Conservation (phyloP, 2,113 vertebrate species). For the Mohoua ochrocephala region DNA sequence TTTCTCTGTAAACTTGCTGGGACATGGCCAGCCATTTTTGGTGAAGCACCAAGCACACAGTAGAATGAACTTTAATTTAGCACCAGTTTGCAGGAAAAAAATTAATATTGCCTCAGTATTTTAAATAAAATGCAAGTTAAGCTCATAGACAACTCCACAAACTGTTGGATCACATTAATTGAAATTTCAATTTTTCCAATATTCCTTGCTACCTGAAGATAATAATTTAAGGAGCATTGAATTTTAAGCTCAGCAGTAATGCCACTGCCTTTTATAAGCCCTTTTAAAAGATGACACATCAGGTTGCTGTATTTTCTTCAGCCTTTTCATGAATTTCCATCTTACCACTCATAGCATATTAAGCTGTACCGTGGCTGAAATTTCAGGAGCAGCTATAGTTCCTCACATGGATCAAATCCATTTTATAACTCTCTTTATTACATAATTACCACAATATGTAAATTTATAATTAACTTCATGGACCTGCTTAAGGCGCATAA, state of each 20-base stretch:
- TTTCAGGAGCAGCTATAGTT: background rate
- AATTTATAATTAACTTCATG: background rate
- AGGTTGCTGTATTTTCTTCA: background rate
- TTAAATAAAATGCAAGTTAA: background rate
- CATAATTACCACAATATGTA: background rate
- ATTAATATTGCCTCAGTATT: background rate
- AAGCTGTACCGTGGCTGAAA: background rate
- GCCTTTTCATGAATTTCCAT: background rate
- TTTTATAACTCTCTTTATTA: background rate
- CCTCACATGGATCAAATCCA: background rate
- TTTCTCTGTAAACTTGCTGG: background rate
- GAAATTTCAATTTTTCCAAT: background rate
- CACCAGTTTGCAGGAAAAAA: background rate
- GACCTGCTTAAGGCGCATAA: background rate
- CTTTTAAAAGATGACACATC: background rate
- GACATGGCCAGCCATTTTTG: background rate
- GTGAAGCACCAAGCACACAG: background rate
- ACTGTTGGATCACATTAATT: background rate
- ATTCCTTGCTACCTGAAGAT: background rate
- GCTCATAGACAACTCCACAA: background rate
- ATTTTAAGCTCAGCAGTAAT: background rate
- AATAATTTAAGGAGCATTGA: background rate
- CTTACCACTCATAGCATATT: background rate
- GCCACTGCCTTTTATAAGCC: background rate
- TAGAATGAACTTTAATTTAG: background rate